Conservation (phyloP, 2,113 vertebrate genomes). For the Semicossyphus pulcher region DNA sequence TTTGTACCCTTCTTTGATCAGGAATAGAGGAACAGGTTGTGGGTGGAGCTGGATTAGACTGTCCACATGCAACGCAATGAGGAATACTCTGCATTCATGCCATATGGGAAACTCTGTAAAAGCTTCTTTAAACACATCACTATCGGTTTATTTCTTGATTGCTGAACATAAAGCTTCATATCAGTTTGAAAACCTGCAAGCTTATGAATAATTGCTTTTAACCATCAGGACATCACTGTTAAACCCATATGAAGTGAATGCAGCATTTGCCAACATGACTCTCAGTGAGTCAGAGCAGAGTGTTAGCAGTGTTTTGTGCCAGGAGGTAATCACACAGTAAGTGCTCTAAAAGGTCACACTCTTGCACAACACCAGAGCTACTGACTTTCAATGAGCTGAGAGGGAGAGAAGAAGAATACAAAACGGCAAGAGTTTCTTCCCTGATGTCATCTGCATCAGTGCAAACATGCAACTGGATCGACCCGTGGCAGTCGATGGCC, state of each 20-base stretch:
- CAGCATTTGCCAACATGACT: not conserved
- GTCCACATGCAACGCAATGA: not conserved
- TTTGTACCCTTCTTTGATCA: slow-evolving; percentile 4
- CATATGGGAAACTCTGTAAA: not conserved
- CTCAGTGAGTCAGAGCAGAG: slow-evolving; percentile 8
- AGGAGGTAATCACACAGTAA: slow-evolving; percentile 39
- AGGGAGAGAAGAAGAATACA: not conserved
- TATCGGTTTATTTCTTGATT: too few relatives aligned
- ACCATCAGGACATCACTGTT: not conserved
- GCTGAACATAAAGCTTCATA: too few relatives aligned
- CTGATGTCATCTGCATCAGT: not conserved
- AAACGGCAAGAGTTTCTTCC: not conserved
- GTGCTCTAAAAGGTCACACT: slow-evolving; percentile 55
- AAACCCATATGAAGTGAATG: slow-evolving; percentile 3
- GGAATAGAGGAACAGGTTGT: slow-evolving; percentile 6
- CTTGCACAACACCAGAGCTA: slow-evolving; percentile 23
- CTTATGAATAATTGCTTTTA: too few relatives aligned
- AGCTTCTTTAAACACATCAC: too few relatives aligned
- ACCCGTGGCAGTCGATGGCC: not conserved
- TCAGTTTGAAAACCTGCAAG: too few relatives aligned
- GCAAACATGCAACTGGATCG: slow-evolving; percentile 8
- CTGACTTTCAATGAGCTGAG: slow-evolving; percentile 20
- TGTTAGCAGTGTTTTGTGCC: not conserved
- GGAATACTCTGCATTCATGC: slow-evolving; percentile 5
- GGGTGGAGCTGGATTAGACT: not conserved